Base-by-base conservation (phyloP, 2,888 invertebrate genomes). In the Zaprionus obscuricornis region DNA sequence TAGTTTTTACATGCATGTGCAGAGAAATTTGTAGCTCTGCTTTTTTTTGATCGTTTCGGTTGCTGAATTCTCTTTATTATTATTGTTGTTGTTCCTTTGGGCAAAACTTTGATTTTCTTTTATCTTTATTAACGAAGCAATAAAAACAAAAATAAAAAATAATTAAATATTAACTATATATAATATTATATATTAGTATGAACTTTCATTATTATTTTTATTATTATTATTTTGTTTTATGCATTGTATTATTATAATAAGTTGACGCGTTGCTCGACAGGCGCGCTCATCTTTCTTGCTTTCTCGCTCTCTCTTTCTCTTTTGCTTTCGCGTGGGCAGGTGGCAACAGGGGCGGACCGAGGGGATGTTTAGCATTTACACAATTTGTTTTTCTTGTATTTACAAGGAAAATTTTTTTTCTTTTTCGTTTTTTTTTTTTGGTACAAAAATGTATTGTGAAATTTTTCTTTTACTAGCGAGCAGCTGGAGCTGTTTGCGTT, bases 401-500 rank as follows among this genome's bases (percentile, higher is more conserved):
- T 57, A 59, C 69, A 63, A 55, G 40, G 36, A 54, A 62, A 37
- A 47, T 49, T 47, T 29, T 14, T 22, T 43, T 37, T 31, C 8
- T 34, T 40, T 46, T 62, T 40, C 14, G 43, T 33, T 34, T 52
- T 34, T 69, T 39, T 40, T 66, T 40, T 6, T 8, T 6, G 8
- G 5, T 8, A 24, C 24, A 24, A 24, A 24, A 6, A 6, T 24
- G 24, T 6, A 8, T 24, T 24, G 24, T 4, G 5, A 4, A 11
- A 49, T 51, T 49, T 24, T 3, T 13, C 50, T 54, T 26, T 40
- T 45, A 3, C 11, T 33, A 33, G 29, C 20, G 72, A 78, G 76
- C 76, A 83, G 79, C 76, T 83, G 83, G 79, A 78, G 78, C 63
- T 72, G 63, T 37, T 42, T 37, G 20, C 43, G 10, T 31, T 18